phyloP scores from a whole-genome alignment of 2,888 invertebrate genomes.

The Cataglyphis livida region DNA sequence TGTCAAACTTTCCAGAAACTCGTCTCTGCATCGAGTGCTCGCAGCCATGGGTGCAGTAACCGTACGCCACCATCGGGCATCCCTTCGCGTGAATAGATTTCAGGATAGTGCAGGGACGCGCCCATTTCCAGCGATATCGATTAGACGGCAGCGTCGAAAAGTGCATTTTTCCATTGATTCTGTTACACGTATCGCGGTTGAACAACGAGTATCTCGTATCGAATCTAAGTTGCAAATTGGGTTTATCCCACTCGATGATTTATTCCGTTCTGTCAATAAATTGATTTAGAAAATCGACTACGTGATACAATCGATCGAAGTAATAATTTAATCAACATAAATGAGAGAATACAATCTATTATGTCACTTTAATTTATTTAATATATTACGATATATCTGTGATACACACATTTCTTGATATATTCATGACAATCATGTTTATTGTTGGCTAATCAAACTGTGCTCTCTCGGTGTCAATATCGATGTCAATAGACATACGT shows the following conservation, averaged over 20 bases:
- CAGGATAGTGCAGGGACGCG: conserved; percentile 39
- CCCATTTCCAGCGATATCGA: conserved; percentile 49
- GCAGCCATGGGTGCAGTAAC: conserved; percentile 32
- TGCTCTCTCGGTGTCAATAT: conserved; percentile 12
- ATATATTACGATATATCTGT: neutral
- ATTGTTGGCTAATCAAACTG: neutral
- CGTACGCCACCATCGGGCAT: conserved; percentile 32
- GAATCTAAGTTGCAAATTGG: neutral
- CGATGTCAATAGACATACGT: conserved; percentile 50
- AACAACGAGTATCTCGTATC: neutral
- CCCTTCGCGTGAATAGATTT: conserved; percentile 50
- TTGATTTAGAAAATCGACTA: neutral
- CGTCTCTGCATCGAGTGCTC: conserved; percentile 36
- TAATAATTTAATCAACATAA: conserved; percentile 11
- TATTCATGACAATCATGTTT: neutral
- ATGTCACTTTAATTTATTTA: neutral
- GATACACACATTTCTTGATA: neutral
- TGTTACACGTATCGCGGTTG: neutral
- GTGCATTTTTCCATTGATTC: conserved; percentile 31
- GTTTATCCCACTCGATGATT: neutral
- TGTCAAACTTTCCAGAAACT: conserved; percentile 57
- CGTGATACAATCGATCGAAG: neutral
- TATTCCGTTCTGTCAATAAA: neutral
- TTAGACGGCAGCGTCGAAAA: conserved; percentile 35
- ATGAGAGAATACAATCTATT: neutral